phyloP scores from a whole-genome alignment of 2,797 vertebrate species.

The Acanthurus tractus region DNA sequence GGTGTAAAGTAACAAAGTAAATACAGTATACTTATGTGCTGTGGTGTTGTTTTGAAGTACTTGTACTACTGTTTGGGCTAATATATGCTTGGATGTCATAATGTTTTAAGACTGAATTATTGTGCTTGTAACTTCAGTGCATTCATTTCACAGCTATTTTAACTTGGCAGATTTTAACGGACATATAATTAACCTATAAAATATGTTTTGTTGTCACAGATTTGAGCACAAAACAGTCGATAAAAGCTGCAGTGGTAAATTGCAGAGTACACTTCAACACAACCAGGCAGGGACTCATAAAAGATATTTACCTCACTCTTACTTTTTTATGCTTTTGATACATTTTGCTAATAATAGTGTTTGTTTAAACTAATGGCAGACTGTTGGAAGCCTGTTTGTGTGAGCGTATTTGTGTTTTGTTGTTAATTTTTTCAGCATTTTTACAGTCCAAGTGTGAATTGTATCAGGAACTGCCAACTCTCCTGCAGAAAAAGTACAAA shows the following conservation, averaged over 20 bases:
- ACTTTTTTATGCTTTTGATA: neutral
- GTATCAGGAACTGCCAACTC: slow-evolving; percentile 12
- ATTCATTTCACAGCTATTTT: neutral
- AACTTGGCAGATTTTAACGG: neutral
- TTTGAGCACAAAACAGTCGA: neutral
- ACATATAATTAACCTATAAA: neutral
- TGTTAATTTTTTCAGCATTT: neutral
- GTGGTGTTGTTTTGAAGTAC: neutral
- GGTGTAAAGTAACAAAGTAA: neutral
- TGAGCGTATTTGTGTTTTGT: slow-evolving; percentile 10
- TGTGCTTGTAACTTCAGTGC: too few species aligned
- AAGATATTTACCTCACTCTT: too few species aligned
- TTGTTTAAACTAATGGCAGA: slow-evolving; percentile 28
- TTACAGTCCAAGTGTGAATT: slow-evolving; percentile 1
- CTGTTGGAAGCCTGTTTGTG: slow-evolving; percentile 1
- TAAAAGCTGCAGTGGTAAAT: neutral
- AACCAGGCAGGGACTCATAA: too few species aligned
- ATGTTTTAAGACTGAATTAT: too few species aligned
- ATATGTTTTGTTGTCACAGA: neutral
- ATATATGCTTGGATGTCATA: neutral
- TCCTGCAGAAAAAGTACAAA: slow-evolving; percentile 1
- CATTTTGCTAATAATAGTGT: neutral
- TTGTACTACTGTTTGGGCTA: neutral
- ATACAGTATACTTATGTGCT: neutral
- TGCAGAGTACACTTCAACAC: too few species aligned